phyloP scores from a whole-genome alignment of 2,888 invertebrate species.

The Escarpia spicata region DNA sequence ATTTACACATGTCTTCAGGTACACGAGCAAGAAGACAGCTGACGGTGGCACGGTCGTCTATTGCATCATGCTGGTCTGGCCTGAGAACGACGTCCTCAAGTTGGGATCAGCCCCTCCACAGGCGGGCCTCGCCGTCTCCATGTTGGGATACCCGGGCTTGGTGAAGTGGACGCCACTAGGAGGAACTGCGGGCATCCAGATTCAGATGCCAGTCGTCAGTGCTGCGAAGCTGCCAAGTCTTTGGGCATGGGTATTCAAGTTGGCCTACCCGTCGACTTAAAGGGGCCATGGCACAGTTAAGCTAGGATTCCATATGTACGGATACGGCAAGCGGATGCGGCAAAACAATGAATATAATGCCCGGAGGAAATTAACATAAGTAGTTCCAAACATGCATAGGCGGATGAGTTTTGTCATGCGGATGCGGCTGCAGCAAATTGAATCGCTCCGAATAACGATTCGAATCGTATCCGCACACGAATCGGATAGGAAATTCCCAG shows the following conservation, averaged over 20 bases:
- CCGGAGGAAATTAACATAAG: too few species aligned
- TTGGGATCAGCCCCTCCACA: constrained; percentile 66
- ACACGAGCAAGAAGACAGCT: constrained; percentile 37
- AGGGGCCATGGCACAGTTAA: too few species aligned
- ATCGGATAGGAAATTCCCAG: too few species aligned
- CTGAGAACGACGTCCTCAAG: constrained; percentile 69
- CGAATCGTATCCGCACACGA: too few species aligned
- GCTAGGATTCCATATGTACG: too few species aligned
- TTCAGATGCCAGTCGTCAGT: constrained; percentile 50
- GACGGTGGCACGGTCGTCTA: constrained; percentile 68
- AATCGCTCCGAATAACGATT: too few species aligned
- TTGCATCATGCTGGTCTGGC: constrained; percentile 79
- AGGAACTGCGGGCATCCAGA: constrained; percentile 43
- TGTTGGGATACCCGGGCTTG: constrained; percentile 68
- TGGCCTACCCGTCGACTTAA: constrained; percentile 24
- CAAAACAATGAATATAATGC: too few species aligned
- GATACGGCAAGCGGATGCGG: too few species aligned
- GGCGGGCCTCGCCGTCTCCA: constrained; percentile 62
- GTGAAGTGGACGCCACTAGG: constrained; percentile 41
- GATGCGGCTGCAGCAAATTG: too few species aligned
- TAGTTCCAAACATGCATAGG: too few species aligned
- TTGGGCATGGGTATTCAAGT: constrained; percentile 43
- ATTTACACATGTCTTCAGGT: constrained; percentile 33
- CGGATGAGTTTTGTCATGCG: too few species aligned
- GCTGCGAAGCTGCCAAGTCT: constrained; percentile 37